Evolutionary conservation across 1,140 invertebrate species (phyloP).

Genomic region (Pentalonia nigronervosa): DNA sequence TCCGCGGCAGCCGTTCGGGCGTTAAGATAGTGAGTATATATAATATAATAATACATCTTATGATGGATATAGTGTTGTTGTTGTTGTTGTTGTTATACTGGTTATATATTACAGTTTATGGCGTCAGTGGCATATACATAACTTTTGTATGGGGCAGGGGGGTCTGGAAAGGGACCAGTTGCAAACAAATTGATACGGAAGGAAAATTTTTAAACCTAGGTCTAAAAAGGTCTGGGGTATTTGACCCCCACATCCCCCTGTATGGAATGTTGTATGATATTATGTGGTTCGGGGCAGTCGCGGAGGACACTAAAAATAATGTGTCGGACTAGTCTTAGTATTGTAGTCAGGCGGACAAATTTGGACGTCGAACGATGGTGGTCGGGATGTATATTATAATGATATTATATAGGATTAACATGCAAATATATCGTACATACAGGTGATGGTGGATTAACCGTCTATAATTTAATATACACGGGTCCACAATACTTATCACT

Average conservation of each 20-base stretch:
- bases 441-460: not conserved
- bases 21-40: not conserved
- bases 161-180: too few relatives aligned
- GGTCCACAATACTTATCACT: not conserved
- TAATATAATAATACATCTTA: not conserved
- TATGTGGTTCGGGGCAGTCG: not conserved
- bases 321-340: not conserved
- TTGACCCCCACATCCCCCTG: too few relatives aligned
- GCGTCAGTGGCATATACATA: too few relatives aligned
- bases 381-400: not conserved
- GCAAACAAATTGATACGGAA: too few relatives aligned
- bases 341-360: not conserved
- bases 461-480: slow-evolving; percentile 25
- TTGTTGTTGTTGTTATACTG: not conserved
- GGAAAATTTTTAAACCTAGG: too few relatives aligned
- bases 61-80: not conserved
- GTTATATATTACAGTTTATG: not conserved
- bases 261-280: not conserved
- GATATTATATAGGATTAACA: not conserved
- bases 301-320: not conserved
- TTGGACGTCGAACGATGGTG: not conserved
- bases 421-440: slow-evolving; percentile 34
- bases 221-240: too few relatives aligned
- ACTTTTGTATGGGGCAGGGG: too few relatives aligned
- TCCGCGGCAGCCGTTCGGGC: not conserved